Conservation (phyloP, 2,113 vertebrate genomes). For the Ammodytes marinus region DNA sequence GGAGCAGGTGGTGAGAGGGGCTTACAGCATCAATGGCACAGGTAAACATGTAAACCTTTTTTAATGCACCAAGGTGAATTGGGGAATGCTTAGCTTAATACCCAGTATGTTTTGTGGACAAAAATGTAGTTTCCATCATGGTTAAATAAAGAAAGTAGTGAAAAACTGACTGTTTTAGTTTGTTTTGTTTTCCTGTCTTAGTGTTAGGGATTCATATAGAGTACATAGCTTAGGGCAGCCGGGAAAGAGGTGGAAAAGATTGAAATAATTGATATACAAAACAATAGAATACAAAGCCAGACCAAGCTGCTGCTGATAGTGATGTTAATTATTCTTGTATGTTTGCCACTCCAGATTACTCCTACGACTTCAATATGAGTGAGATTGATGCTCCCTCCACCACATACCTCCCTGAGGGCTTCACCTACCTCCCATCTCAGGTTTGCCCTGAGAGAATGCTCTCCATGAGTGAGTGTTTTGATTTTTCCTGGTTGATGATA, state of each 20-base stretch:
- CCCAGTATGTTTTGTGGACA: not conserved
- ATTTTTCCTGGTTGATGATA: not conserved
- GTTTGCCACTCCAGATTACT: constrained; percentile 87
- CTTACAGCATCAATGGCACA: constrained; percentile 94
- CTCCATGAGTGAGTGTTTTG: constrained; percentile 93
- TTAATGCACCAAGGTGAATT: not conserved
- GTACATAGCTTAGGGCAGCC: not conserved
- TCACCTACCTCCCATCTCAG: constrained; percentile 92
- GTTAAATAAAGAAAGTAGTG: not conserved
- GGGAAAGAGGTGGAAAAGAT: not conserved
- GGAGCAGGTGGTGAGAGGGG: constrained; percentile 95
- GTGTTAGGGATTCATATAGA: not conserved
- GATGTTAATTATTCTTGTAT: not conserved
- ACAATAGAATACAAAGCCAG: not conserved
- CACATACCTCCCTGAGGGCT: constrained; percentile 93
- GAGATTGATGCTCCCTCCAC: constrained; percentile 91
- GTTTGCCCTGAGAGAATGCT: constrained; percentile 93
- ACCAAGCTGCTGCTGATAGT: not conserved
- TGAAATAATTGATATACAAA: not conserved
- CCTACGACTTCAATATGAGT: constrained; percentile 93
- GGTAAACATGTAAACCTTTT: constrained; percentile 78
- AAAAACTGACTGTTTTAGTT: not conserved
- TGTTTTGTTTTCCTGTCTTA: not conserved
- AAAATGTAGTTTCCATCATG: not conserved
- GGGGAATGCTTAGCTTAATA: not conserved